Conservation (phyloP, 2,888 invertebrate species). For the Drosophila demipolita region DNA sequence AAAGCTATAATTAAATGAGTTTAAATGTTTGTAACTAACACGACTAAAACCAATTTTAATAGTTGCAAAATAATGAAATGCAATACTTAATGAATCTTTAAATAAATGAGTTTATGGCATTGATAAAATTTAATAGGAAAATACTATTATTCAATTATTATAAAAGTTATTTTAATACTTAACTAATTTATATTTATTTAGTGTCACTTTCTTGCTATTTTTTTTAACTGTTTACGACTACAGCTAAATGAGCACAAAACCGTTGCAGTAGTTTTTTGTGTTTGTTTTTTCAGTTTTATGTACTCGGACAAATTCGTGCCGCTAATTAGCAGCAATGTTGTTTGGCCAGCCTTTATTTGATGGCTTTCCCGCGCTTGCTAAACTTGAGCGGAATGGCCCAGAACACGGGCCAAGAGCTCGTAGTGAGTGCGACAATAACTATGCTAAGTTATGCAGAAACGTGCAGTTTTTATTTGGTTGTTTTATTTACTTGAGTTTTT, state of each 20-base stretch:
- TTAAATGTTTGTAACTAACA: not conserved
- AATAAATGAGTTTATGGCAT: not conserved
- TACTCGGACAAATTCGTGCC: constrained; percentile 48
- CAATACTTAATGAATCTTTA: not conserved
- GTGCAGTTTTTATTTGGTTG: constrained; percentile 60
- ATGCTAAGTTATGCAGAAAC: constrained; percentile 65
- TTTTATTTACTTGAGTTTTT: constrained; percentile 6
- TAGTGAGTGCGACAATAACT: constrained; percentile 24
- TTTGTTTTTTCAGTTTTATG: constrained; percentile 20
- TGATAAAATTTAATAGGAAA: no score
- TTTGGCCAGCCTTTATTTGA: constrained; percentile 40
- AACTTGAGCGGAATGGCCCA: constrained; percentile 15
- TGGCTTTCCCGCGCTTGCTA: constrained; percentile 17
- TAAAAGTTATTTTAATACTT: not conserved
- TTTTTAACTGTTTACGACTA: not conserved
- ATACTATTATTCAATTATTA: not conserved
- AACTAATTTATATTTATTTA: not conserved
- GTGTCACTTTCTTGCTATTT: not conserved
- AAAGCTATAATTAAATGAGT: not conserved
- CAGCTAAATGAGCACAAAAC: not conserved
- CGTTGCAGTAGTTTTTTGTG: constrained; percentile 6
- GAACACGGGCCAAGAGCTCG: constrained; percentile 24
- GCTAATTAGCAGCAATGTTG: constrained; percentile 56
- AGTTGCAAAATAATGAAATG: not conserved
- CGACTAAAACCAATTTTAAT: no score